Conservation (phyloP, 2,888 invertebrate genomes). For the Adineta ricciae region DNA sequence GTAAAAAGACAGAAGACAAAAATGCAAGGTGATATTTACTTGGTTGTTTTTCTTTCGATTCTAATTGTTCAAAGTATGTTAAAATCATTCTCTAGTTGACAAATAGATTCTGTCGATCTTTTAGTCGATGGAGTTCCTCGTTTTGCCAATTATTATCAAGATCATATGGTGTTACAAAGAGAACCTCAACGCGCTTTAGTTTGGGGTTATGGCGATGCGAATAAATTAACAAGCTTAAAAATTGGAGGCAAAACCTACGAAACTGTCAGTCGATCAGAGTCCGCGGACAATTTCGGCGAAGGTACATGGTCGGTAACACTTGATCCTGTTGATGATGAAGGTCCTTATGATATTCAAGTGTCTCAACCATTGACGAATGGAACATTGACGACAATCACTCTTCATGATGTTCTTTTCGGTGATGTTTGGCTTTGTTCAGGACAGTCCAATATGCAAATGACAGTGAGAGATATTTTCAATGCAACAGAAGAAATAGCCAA, state of each 20-base stretch:
- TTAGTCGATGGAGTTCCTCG: too few species aligned
- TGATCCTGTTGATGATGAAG: background rate
- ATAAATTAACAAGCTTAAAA: background rate
- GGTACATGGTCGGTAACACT: background rate
- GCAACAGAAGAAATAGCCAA: background rate
- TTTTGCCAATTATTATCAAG: background rate
- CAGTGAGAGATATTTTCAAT: background rate
- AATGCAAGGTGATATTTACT: too few species aligned
- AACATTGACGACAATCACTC: background rate
- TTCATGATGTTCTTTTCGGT: conserved; percentile 21
- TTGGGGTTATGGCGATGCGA: background rate
- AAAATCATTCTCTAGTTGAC: too few species aligned
- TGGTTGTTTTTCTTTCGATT: too few species aligned
- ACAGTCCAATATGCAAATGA: conserved; percentile 27
- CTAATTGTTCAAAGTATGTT: too few species aligned
- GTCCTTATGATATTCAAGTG: background rate
- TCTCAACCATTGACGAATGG: background rate
- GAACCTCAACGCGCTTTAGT: background rate
- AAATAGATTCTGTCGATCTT: too few species aligned
- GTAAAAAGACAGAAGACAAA: too few species aligned
- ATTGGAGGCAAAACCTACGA: background rate
- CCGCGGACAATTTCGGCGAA: background rate
- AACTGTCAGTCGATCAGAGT: background rate
- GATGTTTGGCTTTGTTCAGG: conserved; percentile 31
- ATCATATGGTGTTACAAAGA: conserved; percentile 3